A percentile compares a stretch with the other conserved stretches of the same genome.
phyloP scores from a whole-genome alignment of 2,888 invertebrate species.

The Cheilosia vulpina region DNA sequence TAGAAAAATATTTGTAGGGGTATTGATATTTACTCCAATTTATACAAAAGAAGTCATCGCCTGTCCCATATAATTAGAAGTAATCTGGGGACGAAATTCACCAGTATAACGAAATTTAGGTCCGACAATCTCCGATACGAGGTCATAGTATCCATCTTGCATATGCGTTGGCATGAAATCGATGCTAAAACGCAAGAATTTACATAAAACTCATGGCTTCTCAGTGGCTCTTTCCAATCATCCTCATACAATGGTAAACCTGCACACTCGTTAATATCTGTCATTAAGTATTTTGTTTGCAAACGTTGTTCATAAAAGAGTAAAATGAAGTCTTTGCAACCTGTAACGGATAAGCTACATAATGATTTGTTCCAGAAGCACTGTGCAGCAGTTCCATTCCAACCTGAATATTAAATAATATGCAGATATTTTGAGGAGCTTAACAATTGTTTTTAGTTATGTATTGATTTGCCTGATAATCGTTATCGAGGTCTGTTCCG shows the following conservation, averaged over 20 bases:
- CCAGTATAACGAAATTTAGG: not conserved
- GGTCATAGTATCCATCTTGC: slow-evolving; percentile 18
- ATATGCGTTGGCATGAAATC: slow-evolving; percentile 14
- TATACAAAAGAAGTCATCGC: not conserved
- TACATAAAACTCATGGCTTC: not conserved
- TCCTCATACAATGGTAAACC: slow-evolving; percentile 5
- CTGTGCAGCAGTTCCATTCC: slow-evolving; percentile 9
- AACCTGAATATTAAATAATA: not conserved
- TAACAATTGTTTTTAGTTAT: not conserved
- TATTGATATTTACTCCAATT: not conserved
- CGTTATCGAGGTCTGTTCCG: slow-evolving; percentile 1
- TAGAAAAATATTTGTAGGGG: not conserved
- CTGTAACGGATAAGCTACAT: not conserved
- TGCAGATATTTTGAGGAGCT: not conserved
- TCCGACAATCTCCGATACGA: not conserved
- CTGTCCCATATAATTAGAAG: not conserved
- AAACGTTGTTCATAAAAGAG: slow-evolving; percentile 9
- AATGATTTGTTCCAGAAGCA: not conserved
- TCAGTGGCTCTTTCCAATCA: not conserved
- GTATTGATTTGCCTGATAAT: not conserved
- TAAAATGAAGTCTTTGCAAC: not conserved
- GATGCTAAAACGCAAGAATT: slow-evolving; percentile 11
- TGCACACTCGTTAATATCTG: slow-evolving; percentile 10
- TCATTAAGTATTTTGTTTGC: slow-evolving; percentile 20
- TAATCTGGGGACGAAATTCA: not conserved